A percentile compares a stretch with the other conserved stretches of the same genome.
Evolutionary conservation across 2,113 vertebrate genomes (phyloP).

Genomic region (Orientallactaga bullata): DNA sequence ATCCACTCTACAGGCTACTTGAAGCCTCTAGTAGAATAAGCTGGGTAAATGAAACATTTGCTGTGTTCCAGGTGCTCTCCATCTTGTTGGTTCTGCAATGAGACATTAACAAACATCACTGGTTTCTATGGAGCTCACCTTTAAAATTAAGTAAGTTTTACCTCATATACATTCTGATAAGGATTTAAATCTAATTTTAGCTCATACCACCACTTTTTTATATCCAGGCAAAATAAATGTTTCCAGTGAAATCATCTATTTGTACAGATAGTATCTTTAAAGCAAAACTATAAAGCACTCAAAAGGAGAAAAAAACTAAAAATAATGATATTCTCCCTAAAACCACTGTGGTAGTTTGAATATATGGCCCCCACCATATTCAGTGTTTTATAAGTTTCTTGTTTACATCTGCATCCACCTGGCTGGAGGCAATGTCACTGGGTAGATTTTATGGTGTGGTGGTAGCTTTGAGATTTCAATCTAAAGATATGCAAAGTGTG

Average conservation of each 20-base stretch:
- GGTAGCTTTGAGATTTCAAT: too few species aligned
- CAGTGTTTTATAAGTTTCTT: too few species aligned
- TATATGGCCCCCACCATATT: too few species aligned
- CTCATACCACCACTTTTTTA: background rate
- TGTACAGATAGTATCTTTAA: background rate
- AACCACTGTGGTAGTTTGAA: too few species aligned
- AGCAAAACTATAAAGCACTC: background rate
- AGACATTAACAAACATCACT: background rate
- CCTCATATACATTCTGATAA: background rate
- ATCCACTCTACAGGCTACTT: background rate
- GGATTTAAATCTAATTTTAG: background rate
- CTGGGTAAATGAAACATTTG: background rate
- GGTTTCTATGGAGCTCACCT: background rate
- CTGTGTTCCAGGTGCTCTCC: background rate
- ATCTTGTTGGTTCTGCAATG: background rate
- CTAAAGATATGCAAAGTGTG: too few species aligned
- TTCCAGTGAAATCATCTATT: background rate
- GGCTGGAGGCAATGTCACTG: too few species aligned
- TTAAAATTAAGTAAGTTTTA: background rate
- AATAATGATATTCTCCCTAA: too few species aligned
- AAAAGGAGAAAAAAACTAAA: too few species aligned
- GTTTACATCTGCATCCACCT: too few species aligned
- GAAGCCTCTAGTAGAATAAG: background rate
- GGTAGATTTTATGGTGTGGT: too few species aligned
- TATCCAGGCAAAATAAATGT: background rate